Percentiles rank a stretch among this genome's conserved stretches.
phyloP scores from a whole-genome alignment of 2,888 invertebrate genomes.

The Sisyra terminalis region DNA sequence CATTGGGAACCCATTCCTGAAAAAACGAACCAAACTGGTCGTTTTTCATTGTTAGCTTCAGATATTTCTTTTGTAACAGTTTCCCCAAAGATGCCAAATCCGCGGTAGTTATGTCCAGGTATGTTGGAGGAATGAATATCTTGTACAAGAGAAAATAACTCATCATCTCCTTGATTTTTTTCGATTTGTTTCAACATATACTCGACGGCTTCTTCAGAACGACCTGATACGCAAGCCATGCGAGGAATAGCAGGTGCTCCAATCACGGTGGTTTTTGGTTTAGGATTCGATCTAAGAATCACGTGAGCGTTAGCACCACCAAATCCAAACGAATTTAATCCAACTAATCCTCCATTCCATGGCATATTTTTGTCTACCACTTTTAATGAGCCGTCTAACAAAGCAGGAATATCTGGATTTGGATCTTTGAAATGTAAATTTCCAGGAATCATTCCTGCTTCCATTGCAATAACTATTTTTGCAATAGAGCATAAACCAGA shows the following conservation, averaged over 20 bases:
- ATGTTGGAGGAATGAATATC: conserved; percentile 54
- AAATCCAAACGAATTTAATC: conserved; percentile 94
- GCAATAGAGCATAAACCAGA: conserved; percentile 83
- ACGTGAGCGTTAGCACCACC: conserved; percentile 95
- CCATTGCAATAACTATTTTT: conserved; percentile 87
- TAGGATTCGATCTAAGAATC: conserved; percentile 63
- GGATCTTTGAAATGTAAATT: conserved; percentile 82
- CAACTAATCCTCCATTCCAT: conserved; percentile 85
- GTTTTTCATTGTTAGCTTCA: conserved; percentile 34
- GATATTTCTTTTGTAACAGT: conserved; percentile 31
- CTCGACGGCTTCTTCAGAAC: conserved; percentile 65
- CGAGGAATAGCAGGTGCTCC: conserved; percentile 40
- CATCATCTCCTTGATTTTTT: conserved; percentile 40
- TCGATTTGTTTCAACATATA: conserved; percentile 45
- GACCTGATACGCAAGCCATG: conserved; percentile 63
- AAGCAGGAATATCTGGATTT: conserved; percentile 82
- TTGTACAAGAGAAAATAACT: conserved; percentile 61
- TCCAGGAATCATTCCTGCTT: conserved; percentile 70
- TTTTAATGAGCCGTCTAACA: conserved; percentile 77
- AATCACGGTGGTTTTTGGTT: conserved; percentile 41
- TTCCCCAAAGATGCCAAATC: conserved; percentile 57
- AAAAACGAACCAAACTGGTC: conserved; percentile 89
- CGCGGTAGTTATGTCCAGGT: conserved; percentile 63
- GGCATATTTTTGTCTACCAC: conserved; percentile 63
- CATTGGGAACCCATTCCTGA: conserved; percentile 98